These are phyloP conservation scores for Galagoides demidoff DNA, from an alignment of 2,797 vertebrate species.

Conservation along the genomic window DNA sequence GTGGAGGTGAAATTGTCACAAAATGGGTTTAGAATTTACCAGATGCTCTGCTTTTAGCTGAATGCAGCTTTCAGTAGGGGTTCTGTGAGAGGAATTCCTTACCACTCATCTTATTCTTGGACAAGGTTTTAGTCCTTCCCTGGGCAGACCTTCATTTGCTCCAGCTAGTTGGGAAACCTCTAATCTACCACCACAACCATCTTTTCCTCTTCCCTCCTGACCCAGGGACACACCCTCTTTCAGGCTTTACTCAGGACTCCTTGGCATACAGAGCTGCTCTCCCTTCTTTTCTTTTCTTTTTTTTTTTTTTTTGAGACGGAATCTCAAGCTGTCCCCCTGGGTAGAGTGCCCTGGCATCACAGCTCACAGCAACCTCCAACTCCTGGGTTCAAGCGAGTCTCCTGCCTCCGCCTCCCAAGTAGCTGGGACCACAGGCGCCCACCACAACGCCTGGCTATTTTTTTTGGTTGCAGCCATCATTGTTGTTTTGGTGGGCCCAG, in stretches of 20 bases:
- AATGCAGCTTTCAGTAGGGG: neutral
- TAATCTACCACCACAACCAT: too few species aligned
- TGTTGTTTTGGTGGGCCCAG: too few species aligned
- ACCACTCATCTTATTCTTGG: neutral
- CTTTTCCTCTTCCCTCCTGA: neutral
- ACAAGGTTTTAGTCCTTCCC: neutral
- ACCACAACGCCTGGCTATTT: too few species aligned
- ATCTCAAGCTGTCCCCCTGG: too few species aligned
- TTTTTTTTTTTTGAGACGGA: too few species aligned
- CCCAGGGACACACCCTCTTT: neutral
- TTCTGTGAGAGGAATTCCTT: neutral
- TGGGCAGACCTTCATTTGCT: neutral
- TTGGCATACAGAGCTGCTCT: neutral
- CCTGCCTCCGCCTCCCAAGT: too few species aligned
- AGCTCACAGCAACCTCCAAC: too few species aligned
- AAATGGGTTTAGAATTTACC: neutral
- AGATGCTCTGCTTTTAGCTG: slow-evolving; percentile 8
- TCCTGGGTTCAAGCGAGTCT: too few species aligned
- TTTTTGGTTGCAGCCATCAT: too few species aligned
- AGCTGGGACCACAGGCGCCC: too few species aligned
- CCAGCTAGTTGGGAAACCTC: neutral
- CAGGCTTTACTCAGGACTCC: neutral
- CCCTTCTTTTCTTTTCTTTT: neutral
- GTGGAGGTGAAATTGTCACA: slow-evolving; percentile 25
- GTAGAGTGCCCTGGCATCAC: too few species aligned